Evolutionary conservation across 2,797 vertebrate genomes (phyloP).

Genomic region (Epinephelus malabaricus): DNA sequence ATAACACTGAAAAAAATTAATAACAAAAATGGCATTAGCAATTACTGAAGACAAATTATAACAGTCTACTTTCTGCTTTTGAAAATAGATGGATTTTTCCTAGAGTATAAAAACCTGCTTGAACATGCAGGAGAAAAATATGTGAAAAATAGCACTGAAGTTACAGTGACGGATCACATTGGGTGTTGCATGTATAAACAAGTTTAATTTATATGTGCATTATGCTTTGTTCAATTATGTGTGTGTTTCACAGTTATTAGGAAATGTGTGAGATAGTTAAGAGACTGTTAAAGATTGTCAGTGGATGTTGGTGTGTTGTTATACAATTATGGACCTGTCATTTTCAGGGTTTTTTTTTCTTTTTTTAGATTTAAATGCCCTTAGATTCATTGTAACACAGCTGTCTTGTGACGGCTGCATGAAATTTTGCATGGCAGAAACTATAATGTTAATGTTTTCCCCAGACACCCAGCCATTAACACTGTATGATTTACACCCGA

Average conservation of each 20-base stretch:
- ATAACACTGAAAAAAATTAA: too few relatives aligned
- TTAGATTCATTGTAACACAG: conserved; percentile 31
- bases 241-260: conserved; percentile 13
- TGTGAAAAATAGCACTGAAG: not conserved
- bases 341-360: not conserved
- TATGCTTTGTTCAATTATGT: not conserved
- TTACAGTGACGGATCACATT: not conserved
- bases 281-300: conserved; percentile 21
- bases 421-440: conserved; percentile 31
- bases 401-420: not conserved
- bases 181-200: not conserved
- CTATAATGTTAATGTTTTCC: conserved; percentile 48
- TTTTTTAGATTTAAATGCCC: not conserved
- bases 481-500: conserved; percentile 66
- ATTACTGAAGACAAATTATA: not conserved
- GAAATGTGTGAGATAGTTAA: not conserved
- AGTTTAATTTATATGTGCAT: not conserved
- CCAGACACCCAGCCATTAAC: conserved; percentile 50
- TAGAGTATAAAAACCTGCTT: not conserved
- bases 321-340: not conserved
- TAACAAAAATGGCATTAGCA: not conserved
- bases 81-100: too few relatives aligned
- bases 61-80: too few relatives aligned
- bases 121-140: not conserved
- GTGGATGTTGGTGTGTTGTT: not conserved